Evolutionary conservation across 2,113 vertebrate genomes (phyloP), one percentile per base, ranked within the genome.

Genomic region (Catharus bicknelli): DNA sequence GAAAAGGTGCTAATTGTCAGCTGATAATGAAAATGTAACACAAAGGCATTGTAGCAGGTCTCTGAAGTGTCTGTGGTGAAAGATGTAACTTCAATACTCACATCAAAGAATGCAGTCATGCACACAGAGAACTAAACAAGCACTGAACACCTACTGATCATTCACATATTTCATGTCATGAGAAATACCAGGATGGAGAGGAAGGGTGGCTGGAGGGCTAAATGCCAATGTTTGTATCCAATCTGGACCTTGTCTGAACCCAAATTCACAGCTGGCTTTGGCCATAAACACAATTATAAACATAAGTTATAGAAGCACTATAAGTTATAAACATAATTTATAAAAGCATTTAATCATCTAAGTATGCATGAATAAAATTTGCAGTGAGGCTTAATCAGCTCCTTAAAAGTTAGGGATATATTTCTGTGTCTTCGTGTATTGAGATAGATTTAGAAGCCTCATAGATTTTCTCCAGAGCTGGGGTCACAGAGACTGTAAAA

Each of bases 191-290:
- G 45, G 42, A 66, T 43, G 34, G 43, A 74, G 47, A 74, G 18
- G 51, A 86, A 85, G 5, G 17, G 15, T 81, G 4, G 7, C 27
- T 73, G 47, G n/a, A 73, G 21, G 19, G 14, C 16, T 72, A 42
- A 0, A 0, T 29, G 36, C 20, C 36, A 62, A 38, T 2, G 0
- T 7, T 38, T 42, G 11, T 16, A 42, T 48, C 47, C 43, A 30
- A 74, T 16, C 21, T 73, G 15, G 54, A 34, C 34, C 7, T 7
- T 7, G 16, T 30, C 45, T 55, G 34, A 84, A 70, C 22, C 18
- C 51, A 53, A 90, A 73, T 42, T 80, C 47, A 54, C 32, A 47
- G 38, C 16, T 4, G 7, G 19, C 19, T 87, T 88, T 59, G 32
- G 12, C 23, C 36, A 67, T 26, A 67, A 84, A 57, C 10, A 34